Evolutionary conservation across 2,113 vertebrate genomes (phyloP).

Genomic region (Tetraodon nigroviridis): DNA sequence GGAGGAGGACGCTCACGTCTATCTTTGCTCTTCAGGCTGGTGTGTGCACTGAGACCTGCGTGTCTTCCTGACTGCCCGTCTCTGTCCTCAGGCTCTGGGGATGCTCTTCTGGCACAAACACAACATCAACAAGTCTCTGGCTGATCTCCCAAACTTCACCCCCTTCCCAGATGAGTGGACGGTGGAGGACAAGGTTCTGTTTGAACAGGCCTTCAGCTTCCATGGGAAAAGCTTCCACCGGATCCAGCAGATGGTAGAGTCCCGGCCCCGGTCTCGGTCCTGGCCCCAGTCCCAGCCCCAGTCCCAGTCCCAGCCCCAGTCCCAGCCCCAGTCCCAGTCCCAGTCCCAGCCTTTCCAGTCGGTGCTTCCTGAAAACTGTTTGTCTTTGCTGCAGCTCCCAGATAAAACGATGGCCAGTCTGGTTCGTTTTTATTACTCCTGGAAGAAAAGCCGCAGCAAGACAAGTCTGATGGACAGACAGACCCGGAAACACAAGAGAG

Average conservation of each 20-base stretch:
- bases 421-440: constrained; percentile 96
- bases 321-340: too few species aligned
- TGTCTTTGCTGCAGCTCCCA: constrained; percentile 77
- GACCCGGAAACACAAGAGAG: constrained; percentile 88
- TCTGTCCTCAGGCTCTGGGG: constrained; percentile 81
- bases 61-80: background rate
- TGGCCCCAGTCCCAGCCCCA: background rate
- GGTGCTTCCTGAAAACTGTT: background rate
- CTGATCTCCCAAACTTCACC: constrained; percentile 94
- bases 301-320: background rate
- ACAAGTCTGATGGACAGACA: constrained; percentile 97
- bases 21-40: too few species aligned
- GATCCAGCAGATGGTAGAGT: constrained; percentile 91
- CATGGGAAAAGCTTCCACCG: constrained; percentile 96
- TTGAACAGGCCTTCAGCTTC: constrained; percentile 96
- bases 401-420: constrained; percentile 94
- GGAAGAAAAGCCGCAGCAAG: constrained; percentile 97
- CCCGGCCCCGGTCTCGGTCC: too few species aligned
- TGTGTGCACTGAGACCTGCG: too few species aligned
- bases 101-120: constrained; percentile 99
- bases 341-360: background rate
- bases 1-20: too few species aligned
- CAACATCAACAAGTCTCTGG: constrained; percentile 93
- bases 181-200: constrained; percentile 93
- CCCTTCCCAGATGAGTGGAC: constrained; percentile 98